Conservation (phyloP, 2,113 vertebrate genomes). For the Corythoichthys intestinalis region DNA sequence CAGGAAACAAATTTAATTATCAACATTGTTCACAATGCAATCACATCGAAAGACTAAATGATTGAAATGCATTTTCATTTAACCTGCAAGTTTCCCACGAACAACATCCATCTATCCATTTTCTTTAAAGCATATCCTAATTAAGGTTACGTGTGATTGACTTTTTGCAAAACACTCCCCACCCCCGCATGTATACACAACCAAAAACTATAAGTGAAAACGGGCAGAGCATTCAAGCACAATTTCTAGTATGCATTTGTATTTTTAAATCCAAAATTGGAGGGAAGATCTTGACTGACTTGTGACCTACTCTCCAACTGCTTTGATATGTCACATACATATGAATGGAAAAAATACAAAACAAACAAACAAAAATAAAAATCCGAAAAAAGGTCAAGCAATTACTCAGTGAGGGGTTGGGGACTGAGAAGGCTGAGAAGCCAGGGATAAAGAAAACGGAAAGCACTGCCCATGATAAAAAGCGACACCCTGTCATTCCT, state of each 20-base stretch:
- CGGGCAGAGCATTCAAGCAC: not conserved
- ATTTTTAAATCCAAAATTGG: no score
- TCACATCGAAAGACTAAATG: no score
- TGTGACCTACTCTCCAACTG: not conserved
- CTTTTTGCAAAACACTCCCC: no score
- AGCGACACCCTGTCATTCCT: conserved; percentile 15
- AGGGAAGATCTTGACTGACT: not conserved
- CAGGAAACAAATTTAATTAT: no score
- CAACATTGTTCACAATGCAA: no score
- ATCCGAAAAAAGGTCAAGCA: conserved; percentile 1
- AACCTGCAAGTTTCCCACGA: no score
- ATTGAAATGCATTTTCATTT: no score
- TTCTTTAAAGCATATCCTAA: no score
- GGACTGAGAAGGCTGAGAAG: not conserved
- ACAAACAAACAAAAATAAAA: not conserved
- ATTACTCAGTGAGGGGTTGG: not conserved
- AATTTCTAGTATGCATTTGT: not conserved
- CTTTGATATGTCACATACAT: not conserved
- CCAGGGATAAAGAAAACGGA: not conserved
- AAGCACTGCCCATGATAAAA: conserved; percentile 1
- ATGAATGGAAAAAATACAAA: not conserved
- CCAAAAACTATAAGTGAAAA: no score
- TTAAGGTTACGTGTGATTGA: no score
- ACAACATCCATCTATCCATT: no score
- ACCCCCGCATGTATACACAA: no score